A percentile compares a stretch with the other conserved stretches of the same genome.
phyloP scores from a whole-genome alignment of 2,888 invertebrate species.

The Sminthurinus aureus region DNA sequence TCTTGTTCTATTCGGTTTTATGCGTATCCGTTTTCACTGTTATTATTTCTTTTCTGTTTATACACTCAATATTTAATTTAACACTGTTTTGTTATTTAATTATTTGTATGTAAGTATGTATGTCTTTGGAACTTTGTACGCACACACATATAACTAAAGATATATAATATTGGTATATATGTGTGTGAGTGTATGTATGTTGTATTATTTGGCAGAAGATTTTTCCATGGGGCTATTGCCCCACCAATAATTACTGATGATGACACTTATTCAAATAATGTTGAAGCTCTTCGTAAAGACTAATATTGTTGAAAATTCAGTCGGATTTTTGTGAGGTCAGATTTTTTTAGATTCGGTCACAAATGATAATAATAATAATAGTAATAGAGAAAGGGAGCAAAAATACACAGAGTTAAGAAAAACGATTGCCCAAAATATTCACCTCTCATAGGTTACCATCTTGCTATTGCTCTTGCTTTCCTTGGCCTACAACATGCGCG shows the following conservation, averaged over 20 bases:
- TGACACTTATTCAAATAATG: slow-evolving; percentile 47
- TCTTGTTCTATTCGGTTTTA: too few species aligned
- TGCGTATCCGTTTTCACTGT: not conserved
- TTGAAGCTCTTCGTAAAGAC: slow-evolving; percentile 50
- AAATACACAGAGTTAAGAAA: slow-evolving; percentile 38
- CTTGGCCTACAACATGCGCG: slow-evolving; percentile 57
- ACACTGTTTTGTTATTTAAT: not conserved
- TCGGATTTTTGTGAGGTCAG: slow-evolving; percentile 47
- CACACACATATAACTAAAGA: too few species aligned
- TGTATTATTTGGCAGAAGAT: slow-evolving; percentile 20
- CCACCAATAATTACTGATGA: slow-evolving; percentile 39
- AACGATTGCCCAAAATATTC: slow-evolving; percentile 36
- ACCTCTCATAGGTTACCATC: too few species aligned
- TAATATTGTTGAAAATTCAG: slow-evolving; percentile 45
- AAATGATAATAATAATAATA: slow-evolving; percentile 27
- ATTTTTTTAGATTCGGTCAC: slow-evolving; percentile 35
- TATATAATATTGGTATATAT: too few species aligned
- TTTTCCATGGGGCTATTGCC: slow-evolving; percentile 1
- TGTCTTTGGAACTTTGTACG: too few species aligned
- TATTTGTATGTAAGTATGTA: too few species aligned
- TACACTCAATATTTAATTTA: not conserved
- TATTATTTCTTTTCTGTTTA: not conserved
- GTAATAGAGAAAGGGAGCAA: too few species aligned
- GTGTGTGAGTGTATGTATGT: too few species aligned
- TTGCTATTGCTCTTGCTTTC: too few species aligned